Percentiles rank a stretch among this genome's conserved stretches.
Evolutionary conservation across 2,888 invertebrate genomes (phyloP).

Genomic region (Spodoptera exigua): DNA sequence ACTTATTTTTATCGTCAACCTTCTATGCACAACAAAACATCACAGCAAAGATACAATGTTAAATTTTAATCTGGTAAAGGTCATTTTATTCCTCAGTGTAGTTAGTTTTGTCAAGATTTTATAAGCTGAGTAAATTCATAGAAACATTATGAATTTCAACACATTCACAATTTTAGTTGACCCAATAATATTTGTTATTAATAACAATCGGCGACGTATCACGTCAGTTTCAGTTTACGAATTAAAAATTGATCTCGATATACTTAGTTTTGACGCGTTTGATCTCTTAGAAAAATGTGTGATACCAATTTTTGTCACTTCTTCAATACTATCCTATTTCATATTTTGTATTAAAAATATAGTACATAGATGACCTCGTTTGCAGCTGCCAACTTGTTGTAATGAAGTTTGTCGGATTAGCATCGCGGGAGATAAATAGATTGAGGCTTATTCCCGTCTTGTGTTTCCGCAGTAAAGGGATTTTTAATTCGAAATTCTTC

Average conservation of each 20-base stretch:
- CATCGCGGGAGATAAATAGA: slow-evolving; percentile 53
- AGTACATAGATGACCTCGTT: slow-evolving; percentile 61
- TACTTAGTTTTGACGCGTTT: slow-evolving; percentile 42
- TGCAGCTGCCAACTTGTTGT: slow-evolving; percentile 59
- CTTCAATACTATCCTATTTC: slow-evolving; percentile 61
- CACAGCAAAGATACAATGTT: no score
- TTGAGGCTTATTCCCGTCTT: slow-evolving; percentile 49
- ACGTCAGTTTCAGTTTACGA: slow-evolving; percentile 35
- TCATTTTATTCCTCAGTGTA: no score
- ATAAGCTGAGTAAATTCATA: slow-evolving; percentile 3
- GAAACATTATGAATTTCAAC: slow-evolving; percentile 34
- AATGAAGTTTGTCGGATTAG: slow-evolving; percentile 57
- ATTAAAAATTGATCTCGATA: slow-evolving; percentile 44
- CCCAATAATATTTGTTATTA: slow-evolving; percentile 42
- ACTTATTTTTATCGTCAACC: no score
- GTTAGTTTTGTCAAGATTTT: neutral
- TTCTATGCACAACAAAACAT: no score
- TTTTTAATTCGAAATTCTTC: slow-evolving; percentile 27
- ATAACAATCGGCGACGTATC: slow-evolving; percentile 38
- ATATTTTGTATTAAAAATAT: slow-evolving; percentile 61
- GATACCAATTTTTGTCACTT: slow-evolving; percentile 54
- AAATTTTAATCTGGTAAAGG: no score
- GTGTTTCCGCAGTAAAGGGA: slow-evolving; percentile 41
- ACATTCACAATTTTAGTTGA: slow-evolving; percentile 39
- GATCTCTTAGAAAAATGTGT: slow-evolving; percentile 53